These are phyloP conservation scores for Shinisaurus crocodilurus DNA, from an alignment of 2,113 vertebrate species.

Conservation along the genomic window DNA sequence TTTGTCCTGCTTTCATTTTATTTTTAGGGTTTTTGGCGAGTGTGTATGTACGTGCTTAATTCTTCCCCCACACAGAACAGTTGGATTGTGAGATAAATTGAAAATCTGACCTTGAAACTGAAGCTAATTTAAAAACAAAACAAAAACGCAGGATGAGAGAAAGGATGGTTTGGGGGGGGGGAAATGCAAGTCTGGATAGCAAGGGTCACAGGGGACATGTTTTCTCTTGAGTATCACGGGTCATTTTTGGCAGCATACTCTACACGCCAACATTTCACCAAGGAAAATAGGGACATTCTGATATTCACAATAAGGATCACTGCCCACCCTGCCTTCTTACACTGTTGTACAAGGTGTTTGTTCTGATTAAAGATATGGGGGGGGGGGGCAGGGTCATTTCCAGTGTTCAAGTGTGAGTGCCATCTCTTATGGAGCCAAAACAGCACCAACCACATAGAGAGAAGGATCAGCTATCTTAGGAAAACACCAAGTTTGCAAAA, in stretches of 20 bases:
- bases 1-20: neutral
- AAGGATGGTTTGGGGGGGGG: neutral
- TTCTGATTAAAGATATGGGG: no score
- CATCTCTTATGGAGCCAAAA: no score
- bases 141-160: neutral
- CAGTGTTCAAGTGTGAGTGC: no score
- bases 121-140: constrained; percentile 21
- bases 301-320: neutral
- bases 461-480: no score
- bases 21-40: neutral
- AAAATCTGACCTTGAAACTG: constrained; percentile 40
- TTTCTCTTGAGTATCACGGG: neutral
- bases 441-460: no score
- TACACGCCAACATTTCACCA: no score
- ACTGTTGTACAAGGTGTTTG: no score
- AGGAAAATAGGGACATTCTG: neutral
- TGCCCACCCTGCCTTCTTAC: neutral
- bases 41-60: no score
- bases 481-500: no score
- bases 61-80: neutral
- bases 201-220: neutral
- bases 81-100: constrained; percentile 23
- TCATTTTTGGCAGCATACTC: fast-evolving
- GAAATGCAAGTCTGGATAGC: neutral
- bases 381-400: no score